Evolutionary conservation across 2,797 vertebrate genomes (phyloP).

Genomic region (Triplophysa bombifrons): DNA sequence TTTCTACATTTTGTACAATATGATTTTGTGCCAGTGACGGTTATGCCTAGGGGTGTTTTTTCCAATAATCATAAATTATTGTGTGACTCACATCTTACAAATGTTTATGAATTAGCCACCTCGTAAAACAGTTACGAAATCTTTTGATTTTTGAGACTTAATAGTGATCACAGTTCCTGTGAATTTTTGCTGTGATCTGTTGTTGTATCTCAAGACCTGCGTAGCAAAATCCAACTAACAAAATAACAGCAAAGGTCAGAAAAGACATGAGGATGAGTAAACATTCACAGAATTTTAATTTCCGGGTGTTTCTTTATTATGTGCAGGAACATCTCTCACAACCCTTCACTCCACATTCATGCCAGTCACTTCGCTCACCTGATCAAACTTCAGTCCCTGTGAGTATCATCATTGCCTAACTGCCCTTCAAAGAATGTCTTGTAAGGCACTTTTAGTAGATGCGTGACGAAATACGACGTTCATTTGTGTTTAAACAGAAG

Average conservation of each 20-base stretch:
- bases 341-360: slow-evolving; percentile 75
- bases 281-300: neutral
- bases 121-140: too few species aligned
- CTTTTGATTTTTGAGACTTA: too few species aligned
- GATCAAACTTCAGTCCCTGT: slow-evolving; percentile 82
- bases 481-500: slow-evolving; percentile 65
- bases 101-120: too few species aligned
- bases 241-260: neutral
- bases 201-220: neutral
- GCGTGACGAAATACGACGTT: neutral
- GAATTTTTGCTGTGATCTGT: neutral
- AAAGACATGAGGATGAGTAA: neutral
- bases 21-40: too few species aligned
- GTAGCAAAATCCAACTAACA: neutral
- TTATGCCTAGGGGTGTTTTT: too few species aligned
- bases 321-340: slow-evolving; percentile 83
- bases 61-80: too few species aligned
- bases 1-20: too few species aligned
- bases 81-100: too few species aligned
- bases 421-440: neutral
- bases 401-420: slow-evolving; percentile 62
- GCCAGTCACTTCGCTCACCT: slow-evolving; percentile 75
- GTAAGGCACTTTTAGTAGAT: slow-evolving; percentile 13
- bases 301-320: neutral
- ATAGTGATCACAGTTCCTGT: too few species aligned